Evolutionary conservation across 2,888 invertebrate genomes (phyloP).

Genomic region (Drosophila meridiana): DNA sequence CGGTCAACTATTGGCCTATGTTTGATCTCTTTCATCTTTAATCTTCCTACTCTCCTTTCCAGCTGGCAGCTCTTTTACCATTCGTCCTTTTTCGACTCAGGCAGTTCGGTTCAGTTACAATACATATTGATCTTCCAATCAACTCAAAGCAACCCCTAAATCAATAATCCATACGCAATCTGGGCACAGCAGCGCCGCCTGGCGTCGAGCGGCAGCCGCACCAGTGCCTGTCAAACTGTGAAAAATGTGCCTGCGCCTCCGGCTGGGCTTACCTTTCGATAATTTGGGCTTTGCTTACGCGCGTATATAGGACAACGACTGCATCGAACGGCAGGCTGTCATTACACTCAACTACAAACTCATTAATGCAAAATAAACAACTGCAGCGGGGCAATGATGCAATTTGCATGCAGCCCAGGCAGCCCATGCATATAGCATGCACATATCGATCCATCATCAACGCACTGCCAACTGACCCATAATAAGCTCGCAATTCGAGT

Average conservation of each 20-base stretch:
- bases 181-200: slow-evolving; percentile 58
- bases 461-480: slow-evolving; percentile 50
- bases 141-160: slow-evolving; percentile 71
- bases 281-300: slow-evolving; percentile 50
- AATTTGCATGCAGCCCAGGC: slow-evolving; percentile 62
- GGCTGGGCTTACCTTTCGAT: slow-evolving; percentile 34
- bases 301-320: slow-evolving; percentile 47
- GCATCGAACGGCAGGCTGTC: slow-evolving; percentile 33
- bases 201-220: slow-evolving; percentile 32
- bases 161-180: slow-evolving; percentile 44
- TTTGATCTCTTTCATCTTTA: neutral
- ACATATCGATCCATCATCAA: slow-evolving; percentile 40
- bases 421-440: slow-evolving; percentile 1
- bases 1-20: neutral
- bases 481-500: slow-evolving; percentile 42
- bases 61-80: slow-evolving; percentile 1
- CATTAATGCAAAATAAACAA: slow-evolving; percentile 77
- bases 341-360: slow-evolving; percentile 79
- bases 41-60: neutral
- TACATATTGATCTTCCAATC: slow-evolving; percentile 74
- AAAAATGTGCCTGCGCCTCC: slow-evolving; percentile 14
- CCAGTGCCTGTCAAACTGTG: slow-evolving; percentile 57
- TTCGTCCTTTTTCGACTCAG: slow-evolving; percentile 24
- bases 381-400: slow-evolving; percentile 47
- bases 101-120: slow-evolving; percentile 36